Conservation (phyloP, 2,113 vertebrate species). For the Mormyrus lacerda region DNA sequence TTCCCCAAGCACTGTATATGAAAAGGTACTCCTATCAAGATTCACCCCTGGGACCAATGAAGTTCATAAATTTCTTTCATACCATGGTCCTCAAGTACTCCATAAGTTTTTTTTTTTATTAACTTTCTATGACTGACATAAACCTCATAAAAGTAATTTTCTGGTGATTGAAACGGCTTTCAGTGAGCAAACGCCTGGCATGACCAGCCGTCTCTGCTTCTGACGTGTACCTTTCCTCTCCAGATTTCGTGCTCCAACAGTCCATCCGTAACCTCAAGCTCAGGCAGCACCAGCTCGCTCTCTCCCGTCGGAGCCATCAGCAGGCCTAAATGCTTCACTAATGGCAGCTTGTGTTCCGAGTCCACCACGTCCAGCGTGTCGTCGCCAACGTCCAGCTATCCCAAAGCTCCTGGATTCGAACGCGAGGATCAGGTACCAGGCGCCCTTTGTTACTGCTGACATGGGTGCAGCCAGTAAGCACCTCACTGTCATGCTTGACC, state of each 20-base stretch:
- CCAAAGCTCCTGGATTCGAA: conserved; percentile 78
- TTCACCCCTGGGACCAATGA: background rate
- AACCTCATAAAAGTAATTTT: background rate
- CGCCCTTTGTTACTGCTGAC: conserved; percentile 31
- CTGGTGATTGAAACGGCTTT: too few relatives aligned
- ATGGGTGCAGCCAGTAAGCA: background rate
- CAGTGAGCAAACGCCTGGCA: too few relatives aligned
- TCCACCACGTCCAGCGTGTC: conserved; percentile 67
- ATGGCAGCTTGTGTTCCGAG: conserved; percentile 70
- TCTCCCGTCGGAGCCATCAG: conserved; percentile 69
- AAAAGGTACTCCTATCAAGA: background rate
- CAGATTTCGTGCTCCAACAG: conserved; percentile 77
- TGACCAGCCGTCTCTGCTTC: background rate
- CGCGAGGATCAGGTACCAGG: conserved; percentile 75
- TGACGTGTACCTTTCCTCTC: conserved; percentile 57
- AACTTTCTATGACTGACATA: background rate
- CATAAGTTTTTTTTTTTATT: background rate
- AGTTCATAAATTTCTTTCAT: background rate
- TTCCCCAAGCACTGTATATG: background rate
- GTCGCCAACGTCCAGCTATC: conserved; percentile 70
- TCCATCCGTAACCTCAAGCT: conserved; percentile 67
- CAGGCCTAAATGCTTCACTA: conserved; percentile 72
- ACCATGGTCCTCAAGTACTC: background rate
- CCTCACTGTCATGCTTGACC: background rate
- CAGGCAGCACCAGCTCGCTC: conserved; percentile 74